These are phyloP conservation scores for Mythimna impura DNA, from an alignment of 2,888 invertebrate species.

Conservation along the genomic window DNA sequence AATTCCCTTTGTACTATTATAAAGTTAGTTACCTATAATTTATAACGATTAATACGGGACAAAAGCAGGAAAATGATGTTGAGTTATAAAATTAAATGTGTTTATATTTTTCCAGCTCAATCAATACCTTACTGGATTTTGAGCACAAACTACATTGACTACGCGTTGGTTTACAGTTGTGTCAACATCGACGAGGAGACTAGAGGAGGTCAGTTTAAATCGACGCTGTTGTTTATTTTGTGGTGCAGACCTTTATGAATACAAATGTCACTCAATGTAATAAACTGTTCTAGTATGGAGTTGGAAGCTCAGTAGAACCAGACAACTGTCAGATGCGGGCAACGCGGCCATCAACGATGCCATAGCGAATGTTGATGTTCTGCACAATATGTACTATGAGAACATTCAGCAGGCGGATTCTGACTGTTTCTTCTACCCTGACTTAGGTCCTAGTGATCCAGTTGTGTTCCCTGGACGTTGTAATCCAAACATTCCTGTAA, in stretches of 20 bases:
- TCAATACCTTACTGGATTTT: conserved; percentile 76
- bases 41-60: too few species aligned
- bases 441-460: conserved; percentile 64
- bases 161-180: conserved; percentile 92
- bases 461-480: conserved; percentile 78
- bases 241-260: background rate
- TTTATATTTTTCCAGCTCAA: conserved; percentile 65
- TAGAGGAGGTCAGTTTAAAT: conserved; percentile 68
- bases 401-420: conserved; percentile 70
- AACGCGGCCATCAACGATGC: conserved; percentile 69
- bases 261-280: background rate
- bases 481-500: conserved; percentile 74
- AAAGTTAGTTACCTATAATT: background rate
- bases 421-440: conserved; percentile 80
- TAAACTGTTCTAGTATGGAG: conserved; percentile 60
- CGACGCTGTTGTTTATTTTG: background rate
- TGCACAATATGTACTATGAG: conserved; percentile 75
- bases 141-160: conserved; percentile 91
- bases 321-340: conserved; percentile 65
- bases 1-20: background rate
- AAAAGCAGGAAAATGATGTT: too few species aligned
- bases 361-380: conserved; percentile 68
- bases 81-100: background rate
- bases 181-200: conserved; percentile 71
- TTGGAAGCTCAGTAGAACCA: conserved; percentile 81